A percentile compares a stretch with the other conserved stretches of the same genome.
These are phyloP conservation scores for Peromyscus melanophrys DNA, from an alignment of 2,797 vertebrate species.

Conservation along the genomic window DNA sequence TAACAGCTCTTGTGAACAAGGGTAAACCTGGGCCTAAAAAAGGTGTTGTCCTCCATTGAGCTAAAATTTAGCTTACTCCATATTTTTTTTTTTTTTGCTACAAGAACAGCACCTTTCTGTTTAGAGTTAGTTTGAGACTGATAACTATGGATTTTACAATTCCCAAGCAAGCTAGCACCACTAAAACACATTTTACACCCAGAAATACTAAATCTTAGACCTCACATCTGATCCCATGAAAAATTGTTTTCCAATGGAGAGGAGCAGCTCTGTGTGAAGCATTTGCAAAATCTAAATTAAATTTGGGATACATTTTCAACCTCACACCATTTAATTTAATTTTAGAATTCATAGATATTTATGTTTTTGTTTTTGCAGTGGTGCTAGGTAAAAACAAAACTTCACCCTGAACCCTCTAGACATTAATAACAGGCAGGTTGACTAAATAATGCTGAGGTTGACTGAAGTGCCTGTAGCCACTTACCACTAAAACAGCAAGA, in stretches of 20 bases:
- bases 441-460: neutral
- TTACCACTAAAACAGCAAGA: neutral
- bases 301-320: neutral
- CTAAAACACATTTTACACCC: neutral
- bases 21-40: neutral
- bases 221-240: neutral
- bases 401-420: neutral
- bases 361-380: neutral
- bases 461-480: neutral
- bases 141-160: neutral
- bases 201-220: neutral
- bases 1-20: neutral
- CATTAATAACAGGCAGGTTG: neutral
- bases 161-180: neutral
- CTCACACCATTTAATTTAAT: slow-evolving; percentile 27
- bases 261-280: neutral
- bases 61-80: neutral
- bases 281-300: slow-evolving; percentile 15
- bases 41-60: no score
- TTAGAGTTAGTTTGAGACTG: neutral
- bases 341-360: neutral
- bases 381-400: neutral
- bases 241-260: neutral
- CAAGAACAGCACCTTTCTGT: neutral
- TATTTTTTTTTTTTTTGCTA: neutral